phyloP scores from a whole-genome alignment of 92 coral and sea anemone species.

The Chrysogorgia sp. region DNA sequence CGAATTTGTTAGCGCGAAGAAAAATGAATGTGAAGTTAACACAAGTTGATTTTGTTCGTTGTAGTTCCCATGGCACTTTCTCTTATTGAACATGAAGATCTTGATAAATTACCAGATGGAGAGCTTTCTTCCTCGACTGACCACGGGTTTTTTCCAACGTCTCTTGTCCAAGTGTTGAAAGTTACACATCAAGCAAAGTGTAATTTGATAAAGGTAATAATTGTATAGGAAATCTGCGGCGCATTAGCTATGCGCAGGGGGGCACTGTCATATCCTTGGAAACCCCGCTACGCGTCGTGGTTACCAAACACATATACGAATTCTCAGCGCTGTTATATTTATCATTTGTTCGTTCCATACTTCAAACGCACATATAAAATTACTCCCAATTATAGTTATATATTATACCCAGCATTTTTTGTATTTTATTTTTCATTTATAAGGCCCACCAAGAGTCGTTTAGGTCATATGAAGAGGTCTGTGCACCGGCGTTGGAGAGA shows the following conservation, averaged over 20 bases:
- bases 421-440: background rate
- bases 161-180: conserved; percentile 84
- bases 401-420: no score
- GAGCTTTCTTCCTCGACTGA: conserved; percentile 65
- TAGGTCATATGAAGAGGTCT: conserved; percentile 96
- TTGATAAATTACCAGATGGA: conserved; percentile 56
- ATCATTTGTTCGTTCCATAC: no score
- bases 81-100: conserved; percentile 69
- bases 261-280: no score
- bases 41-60: no score
- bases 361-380: no score
- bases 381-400: no score
- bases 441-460: conserved; percentile 98
- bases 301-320: no score
- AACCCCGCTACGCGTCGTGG: no score
- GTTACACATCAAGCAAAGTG: conserved; percentile 93
- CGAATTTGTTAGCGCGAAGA: no score
- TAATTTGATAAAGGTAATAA: conserved; percentile 77
- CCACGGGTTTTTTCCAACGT: conserved; percentile 57
- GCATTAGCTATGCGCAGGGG: background rate
- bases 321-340: no score
- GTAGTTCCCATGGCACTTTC: conserved; percentile 84
- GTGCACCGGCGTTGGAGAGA: conserved; percentile 90
- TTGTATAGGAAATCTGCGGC: no score
- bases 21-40: no score